Percentiles rank a stretch among this genome's conserved stretches.
Conservation (phyloP, 2,888 invertebrate species). For the Pheosia tremula region DNA sequence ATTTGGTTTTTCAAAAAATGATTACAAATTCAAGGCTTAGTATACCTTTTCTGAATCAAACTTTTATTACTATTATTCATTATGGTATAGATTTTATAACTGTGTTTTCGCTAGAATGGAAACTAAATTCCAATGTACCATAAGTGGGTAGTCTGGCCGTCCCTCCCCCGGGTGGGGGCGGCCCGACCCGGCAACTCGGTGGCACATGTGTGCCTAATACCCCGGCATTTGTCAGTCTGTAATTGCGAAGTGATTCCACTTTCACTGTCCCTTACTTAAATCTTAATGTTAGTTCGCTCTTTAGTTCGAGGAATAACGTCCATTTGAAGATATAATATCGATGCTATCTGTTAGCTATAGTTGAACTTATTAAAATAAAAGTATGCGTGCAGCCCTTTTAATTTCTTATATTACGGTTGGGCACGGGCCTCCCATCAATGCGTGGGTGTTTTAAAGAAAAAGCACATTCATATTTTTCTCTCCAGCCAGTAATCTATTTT, state of each 20-base stretch:
- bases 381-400: too few species aligned
- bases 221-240: constrained; percentile 82
- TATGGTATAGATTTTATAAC: constrained; percentile 11
- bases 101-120: constrained; percentile 33
- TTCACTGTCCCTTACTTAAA: constrained; percentile 77
- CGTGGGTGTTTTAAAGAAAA: too few species aligned
- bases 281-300: constrained; percentile 76
- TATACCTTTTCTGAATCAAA: too few species aligned
- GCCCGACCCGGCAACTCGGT: constrained; percentile 51
- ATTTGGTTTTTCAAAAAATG: too few species aligned
- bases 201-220: constrained; percentile 82
- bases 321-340: constrained; percentile 1
- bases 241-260: constrained; percentile 81
- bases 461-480: too few species aligned
- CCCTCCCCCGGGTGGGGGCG: constrained; percentile 20
- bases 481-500: too few species aligned
- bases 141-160: constrained; percentile 25
- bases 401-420: too few species aligned
- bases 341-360: too few species aligned
- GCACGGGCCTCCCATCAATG: too few species aligned
- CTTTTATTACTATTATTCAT: background rate
- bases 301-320: constrained; percentile 42
- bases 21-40: too few species aligned
- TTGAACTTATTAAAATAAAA: too few species aligned
- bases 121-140: constrained; percentile 32